Conservation (phyloP, 1,140 invertebrate species). For the Drosophila chauvacae region DNA sequence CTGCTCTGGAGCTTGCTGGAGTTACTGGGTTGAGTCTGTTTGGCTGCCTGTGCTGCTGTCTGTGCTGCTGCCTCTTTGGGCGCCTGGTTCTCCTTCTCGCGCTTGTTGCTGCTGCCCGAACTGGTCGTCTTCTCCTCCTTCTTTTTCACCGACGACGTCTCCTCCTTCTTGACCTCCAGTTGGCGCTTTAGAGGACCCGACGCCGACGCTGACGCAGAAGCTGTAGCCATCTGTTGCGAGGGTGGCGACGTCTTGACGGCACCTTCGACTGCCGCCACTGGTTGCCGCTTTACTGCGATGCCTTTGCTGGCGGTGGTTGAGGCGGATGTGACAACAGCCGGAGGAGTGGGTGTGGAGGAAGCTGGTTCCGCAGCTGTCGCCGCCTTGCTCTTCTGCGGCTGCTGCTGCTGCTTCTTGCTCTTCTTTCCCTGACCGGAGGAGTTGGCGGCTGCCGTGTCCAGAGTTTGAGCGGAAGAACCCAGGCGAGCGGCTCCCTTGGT, state of each 20-base stretch:
- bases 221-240: conserved; percentile 1
- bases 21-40: conserved; percentile 39
- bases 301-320: conserved; percentile 28
- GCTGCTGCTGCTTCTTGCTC: conserved; percentile 88
- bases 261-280: conserved; percentile 15
- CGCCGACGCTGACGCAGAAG: neutral
- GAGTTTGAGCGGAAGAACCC: conserved; percentile 12
- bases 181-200: conserved; percentile 47
- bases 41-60: conserved; percentile 13
- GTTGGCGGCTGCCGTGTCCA: neutral
- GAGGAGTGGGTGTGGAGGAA: conserved; percentile 8
- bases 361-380: conserved; percentile 16
- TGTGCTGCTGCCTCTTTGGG: conserved; percentile 68
- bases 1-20: conserved; percentile 49
- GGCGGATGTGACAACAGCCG: neutral
- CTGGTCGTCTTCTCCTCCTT: conserved; percentile 42
- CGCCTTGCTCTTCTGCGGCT: conserved; percentile 62
- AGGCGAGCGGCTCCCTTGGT: conserved; percentile 84
- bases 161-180: conserved; percentile 59
- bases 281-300: conserved; percentile 41
- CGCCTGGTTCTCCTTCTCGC: conserved; percentile 83
- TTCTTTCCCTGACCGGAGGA: conserved; percentile 87
- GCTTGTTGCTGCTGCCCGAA: conserved; percentile 56
- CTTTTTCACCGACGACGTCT: conserved; percentile 20
- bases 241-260: conserved; percentile 21